Percentiles rank a stretch among this genome's conserved stretches.
Evolutionary conservation across 2,797 vertebrate species (phyloP).

Genomic region (Crenichthys baileyi): DNA sequence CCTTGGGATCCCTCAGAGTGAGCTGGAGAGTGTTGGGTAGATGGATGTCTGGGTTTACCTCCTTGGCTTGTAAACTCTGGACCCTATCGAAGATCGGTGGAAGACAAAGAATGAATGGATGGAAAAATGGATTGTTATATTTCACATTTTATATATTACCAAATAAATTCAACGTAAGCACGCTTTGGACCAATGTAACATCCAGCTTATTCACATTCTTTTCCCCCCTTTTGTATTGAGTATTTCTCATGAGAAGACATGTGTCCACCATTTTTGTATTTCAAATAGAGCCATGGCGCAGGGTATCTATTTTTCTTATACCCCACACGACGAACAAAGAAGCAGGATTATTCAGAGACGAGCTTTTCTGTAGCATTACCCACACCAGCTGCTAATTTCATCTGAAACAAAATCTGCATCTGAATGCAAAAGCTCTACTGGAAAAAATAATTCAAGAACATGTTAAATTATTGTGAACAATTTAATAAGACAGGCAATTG

Average conservation of each 20-base stretch:
- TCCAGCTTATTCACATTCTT: constrained; percentile 45
- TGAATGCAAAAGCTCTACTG: constrained; percentile 11
- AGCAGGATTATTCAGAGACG: constrained; percentile 53
- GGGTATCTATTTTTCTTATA: constrained; percentile 66
- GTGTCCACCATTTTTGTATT: constrained; percentile 53
- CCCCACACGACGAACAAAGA: constrained; percentile 62
- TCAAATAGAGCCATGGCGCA: constrained; percentile 39
- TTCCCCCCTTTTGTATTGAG: constrained; percentile 24
- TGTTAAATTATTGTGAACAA: constrained; percentile 31
- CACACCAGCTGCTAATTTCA: constrained; percentile 30
- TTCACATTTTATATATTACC: constrained; percentile 47
- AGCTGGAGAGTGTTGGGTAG: not conserved
- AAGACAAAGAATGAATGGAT: not conserved
- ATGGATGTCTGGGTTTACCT: not conserved
- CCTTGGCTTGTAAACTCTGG: not conserved
- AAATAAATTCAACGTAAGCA: constrained; percentile 52
- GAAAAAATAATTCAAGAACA: constrained; percentile 2
- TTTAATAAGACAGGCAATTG: constrained; percentile 21
- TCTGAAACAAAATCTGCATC: constrained; percentile 25
- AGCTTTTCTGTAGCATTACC: constrained; percentile 57
- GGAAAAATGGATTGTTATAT: constrained; percentile 7
- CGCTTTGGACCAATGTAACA: constrained; percentile 48
- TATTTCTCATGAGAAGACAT: constrained; percentile 49
- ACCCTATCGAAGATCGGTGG: not conserved
- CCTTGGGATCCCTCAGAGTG: too few relatives aligned